Percentiles rank a stretch among this genome's conserved stretches.
Conservation (phyloP, 1,140 invertebrate genomes). For the Daktulosphaira vitifoliae region DNA sequence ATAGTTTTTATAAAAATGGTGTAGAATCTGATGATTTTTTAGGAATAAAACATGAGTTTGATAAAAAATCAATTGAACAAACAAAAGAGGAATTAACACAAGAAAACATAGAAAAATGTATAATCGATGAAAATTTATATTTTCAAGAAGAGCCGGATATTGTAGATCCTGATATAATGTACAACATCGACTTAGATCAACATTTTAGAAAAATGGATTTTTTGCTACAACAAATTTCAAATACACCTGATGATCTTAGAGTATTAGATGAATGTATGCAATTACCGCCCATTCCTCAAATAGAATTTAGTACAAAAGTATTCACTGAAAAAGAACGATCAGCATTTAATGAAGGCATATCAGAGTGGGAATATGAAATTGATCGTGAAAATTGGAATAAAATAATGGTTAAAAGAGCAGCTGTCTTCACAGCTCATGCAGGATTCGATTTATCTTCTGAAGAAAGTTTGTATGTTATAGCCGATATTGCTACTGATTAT, state of each 20-base stretch:
- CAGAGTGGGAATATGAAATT: neutral
- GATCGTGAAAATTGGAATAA: slow-evolving; percentile 8
- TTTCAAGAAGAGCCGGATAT: slow-evolving; percentile 11
- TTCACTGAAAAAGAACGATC: neutral
- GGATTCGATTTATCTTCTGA: slow-evolving; percentile 18
- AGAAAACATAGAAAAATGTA: no score
- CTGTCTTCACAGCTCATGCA: slow-evolving; percentile 9
- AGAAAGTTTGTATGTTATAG: slow-evolving; percentile 16
- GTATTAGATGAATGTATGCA: neutral
- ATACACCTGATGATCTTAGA: neutral
- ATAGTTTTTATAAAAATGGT: no score
- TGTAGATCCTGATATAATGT: slow-evolving; percentile 20
- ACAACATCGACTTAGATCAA: slow-evolving; percentile 16
- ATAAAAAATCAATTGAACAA: no score
- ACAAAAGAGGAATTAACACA: no score
- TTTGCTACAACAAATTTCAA: neutral
- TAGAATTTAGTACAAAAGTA: neutral
- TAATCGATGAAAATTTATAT: no score
- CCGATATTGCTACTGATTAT: slow-evolving; percentile 1
- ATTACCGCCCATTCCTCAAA: slow-evolving; percentile 14
- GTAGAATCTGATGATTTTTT: no score
- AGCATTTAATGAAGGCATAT: neutral
- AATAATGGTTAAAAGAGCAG: slow-evolving; percentile 13
- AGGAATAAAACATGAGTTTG: no score
- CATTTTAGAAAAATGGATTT: slow-evolving; percentile 10